These are phyloP conservation scores for Regulus satrapa DNA, from an alignment of 2,113 vertebrate species.

Conservation along the genomic window DNA sequence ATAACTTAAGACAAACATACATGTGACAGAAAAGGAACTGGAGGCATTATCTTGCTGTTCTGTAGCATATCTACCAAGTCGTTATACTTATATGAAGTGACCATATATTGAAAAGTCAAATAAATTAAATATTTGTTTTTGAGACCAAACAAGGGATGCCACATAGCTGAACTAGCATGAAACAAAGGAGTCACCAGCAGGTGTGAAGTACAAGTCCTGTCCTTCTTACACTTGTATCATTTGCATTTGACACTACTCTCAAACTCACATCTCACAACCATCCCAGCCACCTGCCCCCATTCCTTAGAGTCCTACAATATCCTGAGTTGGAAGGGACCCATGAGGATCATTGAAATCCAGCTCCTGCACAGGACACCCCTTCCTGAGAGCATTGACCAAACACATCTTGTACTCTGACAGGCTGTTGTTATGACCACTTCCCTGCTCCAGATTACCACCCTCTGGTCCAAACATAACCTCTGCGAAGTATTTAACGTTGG, in stretches of 20 bases:
- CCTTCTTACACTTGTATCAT: neutral
- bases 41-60: neutral
- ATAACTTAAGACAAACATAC: neutral
- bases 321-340: neutral
- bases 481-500: rapidly evolving
- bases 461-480: neutral
- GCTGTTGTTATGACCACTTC: neutral
- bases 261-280: neutral
- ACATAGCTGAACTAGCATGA: neutral
- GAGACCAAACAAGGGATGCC: neutral
- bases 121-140: neutral
- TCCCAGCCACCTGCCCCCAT: rapidly evolving
- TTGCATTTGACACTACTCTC: neutral
- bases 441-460: rapidly evolving
- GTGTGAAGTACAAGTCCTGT: neutral
- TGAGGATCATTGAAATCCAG: rapidly evolving
- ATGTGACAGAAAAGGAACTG: neutral
- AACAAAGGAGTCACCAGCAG: neutral
- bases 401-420: rapidly evolving
- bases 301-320: neutral
- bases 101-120: neutral
- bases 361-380: neutral
- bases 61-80: neutral
- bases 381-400: neutral
- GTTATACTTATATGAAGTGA: neutral